Conservation (phyloP, 2,797 vertebrate species). For the Zalophus californianus region DNA sequence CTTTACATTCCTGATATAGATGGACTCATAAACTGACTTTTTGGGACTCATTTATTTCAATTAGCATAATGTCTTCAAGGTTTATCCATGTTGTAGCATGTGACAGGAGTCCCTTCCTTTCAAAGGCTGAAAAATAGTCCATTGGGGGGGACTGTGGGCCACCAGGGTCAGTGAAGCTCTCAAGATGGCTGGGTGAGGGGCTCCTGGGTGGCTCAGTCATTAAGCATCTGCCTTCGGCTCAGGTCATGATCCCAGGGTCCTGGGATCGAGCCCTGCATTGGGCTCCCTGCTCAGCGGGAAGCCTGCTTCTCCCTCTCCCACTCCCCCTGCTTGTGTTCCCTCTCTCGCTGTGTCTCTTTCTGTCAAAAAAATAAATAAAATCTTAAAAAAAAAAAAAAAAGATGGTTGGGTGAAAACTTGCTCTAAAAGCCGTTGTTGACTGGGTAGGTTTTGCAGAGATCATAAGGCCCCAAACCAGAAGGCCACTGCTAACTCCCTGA, state of each 20-base stretch:
- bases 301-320: too few species aligned
- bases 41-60: neutral
- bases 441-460: neutral
- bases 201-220: too few species aligned
- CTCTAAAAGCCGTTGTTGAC: neutral
- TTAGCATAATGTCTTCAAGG: neutral
- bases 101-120: neutral
- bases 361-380: too few species aligned
- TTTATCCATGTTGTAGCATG: neutral
- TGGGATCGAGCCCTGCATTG: too few species aligned
- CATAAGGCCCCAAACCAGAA: neutral
- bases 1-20: neutral
- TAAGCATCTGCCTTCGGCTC: too few species aligned
- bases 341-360: too few species aligned
- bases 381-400: neutral
- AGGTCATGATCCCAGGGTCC: too few species aligned
- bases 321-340: too few species aligned
- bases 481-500: neutral
- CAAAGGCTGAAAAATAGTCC: neutral
- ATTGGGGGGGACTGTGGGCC: neutral
- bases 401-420: neutral
- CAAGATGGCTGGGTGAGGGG: neutral
- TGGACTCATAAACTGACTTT: neutral
- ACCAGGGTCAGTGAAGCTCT: neutral
- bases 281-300: too few species aligned